Evolutionary conservation across 2,113 vertebrate species (phyloP).

Genomic region (Oncorhynchus tshawytscha): DNA sequence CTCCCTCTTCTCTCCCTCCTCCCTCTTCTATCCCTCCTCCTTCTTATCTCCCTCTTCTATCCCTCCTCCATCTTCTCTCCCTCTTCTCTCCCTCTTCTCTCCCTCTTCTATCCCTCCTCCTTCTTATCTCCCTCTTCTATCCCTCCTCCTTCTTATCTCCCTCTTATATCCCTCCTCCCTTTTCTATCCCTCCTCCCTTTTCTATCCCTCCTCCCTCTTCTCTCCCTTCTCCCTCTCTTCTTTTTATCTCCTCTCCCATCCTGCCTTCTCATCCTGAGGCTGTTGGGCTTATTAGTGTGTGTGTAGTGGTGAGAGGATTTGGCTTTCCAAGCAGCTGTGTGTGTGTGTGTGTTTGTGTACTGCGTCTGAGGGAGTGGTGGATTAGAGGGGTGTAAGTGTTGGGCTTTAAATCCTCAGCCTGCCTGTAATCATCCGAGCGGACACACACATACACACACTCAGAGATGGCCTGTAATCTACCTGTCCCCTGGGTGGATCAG

Average conservation of each 20-base stretch:
- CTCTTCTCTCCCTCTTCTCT: constrained; percentile 47
- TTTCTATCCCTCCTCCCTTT: constrained; percentile 65
- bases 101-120: constrained; percentile 21
- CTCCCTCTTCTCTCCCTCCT: constrained; percentile 37
- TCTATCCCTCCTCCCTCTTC: no score
- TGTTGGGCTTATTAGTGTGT: constrained; percentile 5
- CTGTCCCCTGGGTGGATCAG: constrained; percentile 9
- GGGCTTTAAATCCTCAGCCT: not conserved
- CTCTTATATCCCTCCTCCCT: constrained; percentile 46
- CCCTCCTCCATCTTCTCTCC: no score
- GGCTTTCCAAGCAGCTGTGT: no score
- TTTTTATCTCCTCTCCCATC: constrained; percentile 81
- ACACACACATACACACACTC: not conserved
- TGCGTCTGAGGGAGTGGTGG: not conserved
- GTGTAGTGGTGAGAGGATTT: constrained; percentile 3
- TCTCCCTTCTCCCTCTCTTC: constrained; percentile 61
- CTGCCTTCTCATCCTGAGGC: not conserved
- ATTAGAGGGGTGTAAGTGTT: not conserved
- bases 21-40: constrained; percentile 50
- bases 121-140: no score
- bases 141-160: no score
- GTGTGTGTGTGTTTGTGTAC: no score
- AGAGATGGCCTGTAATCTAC: constrained; percentile 18
- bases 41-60: no score
- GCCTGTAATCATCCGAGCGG: not conserved